Percentiles rank a stretch among this genome's conserved stretches.
Evolutionary conservation across 2,888 invertebrate species (phyloP).

Genomic region (Salpingus planirostris): DNA sequence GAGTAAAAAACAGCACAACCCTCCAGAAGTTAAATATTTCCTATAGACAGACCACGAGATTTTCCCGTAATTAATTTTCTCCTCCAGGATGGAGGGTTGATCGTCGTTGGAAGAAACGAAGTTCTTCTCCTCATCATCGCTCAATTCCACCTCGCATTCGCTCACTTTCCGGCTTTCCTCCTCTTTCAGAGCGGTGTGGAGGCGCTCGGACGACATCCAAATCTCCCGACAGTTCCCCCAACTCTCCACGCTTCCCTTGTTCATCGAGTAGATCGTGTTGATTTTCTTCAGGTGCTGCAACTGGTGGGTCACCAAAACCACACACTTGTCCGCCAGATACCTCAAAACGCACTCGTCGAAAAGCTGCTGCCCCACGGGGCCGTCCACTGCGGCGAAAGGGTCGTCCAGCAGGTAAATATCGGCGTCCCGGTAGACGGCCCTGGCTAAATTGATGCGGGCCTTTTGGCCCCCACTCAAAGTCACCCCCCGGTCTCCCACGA

Average conservation of each 20-base stretch:
- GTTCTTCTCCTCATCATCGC: constrained; percentile 16
- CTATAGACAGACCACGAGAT: constrained; percentile 46
- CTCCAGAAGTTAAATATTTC: constrained; percentile 65
- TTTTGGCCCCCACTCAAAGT: constrained; percentile 42
- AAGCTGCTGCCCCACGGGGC: constrained; percentile 55
- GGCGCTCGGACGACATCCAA: constrained; percentile 43
- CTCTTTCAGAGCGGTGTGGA: constrained; percentile 44
- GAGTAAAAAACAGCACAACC: constrained; percentile 49
- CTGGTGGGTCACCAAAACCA: constrained; percentile 77
- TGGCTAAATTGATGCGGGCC: background rate
- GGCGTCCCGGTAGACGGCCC: constrained; percentile 54
- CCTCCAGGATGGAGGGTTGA: constrained; percentile 19
- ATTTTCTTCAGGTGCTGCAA: constrained; percentile 65
- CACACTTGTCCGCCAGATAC: constrained; percentile 51
- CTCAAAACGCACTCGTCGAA: constrained; percentile 62
- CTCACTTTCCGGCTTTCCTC: constrained; percentile 24
- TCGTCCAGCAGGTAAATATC: constrained; percentile 73
- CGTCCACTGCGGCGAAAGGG: constrained; percentile 71
- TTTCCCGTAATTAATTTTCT: constrained; percentile 45
- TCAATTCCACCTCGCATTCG: constrained; percentile 8
- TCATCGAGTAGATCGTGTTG: constrained; percentile 55
- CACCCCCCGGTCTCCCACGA: constrained; percentile 71
- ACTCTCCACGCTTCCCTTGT: constrained; percentile 47
- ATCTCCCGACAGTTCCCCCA: constrained; percentile 45
- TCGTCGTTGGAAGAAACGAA: constrained; percentile 8